Percentiles rank a stretch among this genome's conserved stretches.
These are phyloP conservation scores for Athalia rosae DNA, from an alignment of 2,888 invertebrate species.

Conservation along the genomic window DNA sequence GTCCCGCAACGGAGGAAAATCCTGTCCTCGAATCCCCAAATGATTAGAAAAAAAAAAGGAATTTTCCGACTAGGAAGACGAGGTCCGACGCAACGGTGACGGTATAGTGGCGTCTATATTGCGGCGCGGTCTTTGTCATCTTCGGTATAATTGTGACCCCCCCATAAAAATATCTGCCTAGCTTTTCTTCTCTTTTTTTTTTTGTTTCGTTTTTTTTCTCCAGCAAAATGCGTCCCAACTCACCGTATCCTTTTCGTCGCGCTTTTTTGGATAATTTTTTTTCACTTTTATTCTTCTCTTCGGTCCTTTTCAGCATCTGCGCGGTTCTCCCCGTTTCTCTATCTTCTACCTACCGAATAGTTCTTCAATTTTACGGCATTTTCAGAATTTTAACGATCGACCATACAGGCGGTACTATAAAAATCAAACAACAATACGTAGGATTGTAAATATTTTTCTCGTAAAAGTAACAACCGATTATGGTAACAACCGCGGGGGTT, in stretches of 20 bases:
- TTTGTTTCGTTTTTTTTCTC: too few relatives aligned
- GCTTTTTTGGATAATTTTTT: too few relatives aligned
- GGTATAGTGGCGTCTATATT: too few relatives aligned
- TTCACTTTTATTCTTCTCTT: too few relatives aligned
- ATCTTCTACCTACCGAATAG: background rate
- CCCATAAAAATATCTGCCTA: conserved; percentile 59
- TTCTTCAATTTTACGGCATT: conserved; percentile 68
- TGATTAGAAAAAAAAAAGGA: too few relatives aligned
- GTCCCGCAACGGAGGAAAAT: too few relatives aligned
- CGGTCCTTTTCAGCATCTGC: too few relatives aligned
- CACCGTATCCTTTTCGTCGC: too few relatives aligned
- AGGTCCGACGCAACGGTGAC: too few relatives aligned
- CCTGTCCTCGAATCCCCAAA: too few relatives aligned
- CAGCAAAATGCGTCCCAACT: too few relatives aligned
- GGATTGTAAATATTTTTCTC: conserved; percentile 45
- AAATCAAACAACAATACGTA: conserved; percentile 50
- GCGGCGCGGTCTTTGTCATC: conserved; percentile 58
- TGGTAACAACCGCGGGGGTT: conserved; percentile 26
- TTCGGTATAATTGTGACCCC: conserved; percentile 58
- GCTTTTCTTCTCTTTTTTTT: too few relatives aligned
- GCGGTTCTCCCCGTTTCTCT: conserved; percentile 23
- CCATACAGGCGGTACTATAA: conserved; percentile 57
- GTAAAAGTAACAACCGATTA: conserved; percentile 40
- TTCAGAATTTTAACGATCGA: conserved; percentile 69
- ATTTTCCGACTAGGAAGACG: background rate